Base-by-base conservation (phyloP, 2,113 vertebrate genomes). In the Vimba vimba region DNA sequence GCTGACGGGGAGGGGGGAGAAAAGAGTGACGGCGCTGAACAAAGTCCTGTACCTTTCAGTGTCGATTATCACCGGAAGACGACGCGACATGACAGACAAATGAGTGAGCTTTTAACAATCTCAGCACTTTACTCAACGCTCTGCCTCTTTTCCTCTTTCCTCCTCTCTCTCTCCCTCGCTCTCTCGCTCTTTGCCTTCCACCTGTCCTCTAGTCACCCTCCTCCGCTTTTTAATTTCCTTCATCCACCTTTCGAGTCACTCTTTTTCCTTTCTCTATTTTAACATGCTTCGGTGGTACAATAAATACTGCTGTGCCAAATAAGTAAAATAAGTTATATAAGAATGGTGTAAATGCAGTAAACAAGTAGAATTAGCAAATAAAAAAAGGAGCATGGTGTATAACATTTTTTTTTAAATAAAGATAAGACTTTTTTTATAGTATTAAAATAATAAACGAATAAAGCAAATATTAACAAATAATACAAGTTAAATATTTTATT, bases 21-120 rank as follows among this genome's bases (percentile, higher is more conserved):
- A 36, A 45, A 85, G 55, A 83, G 57, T 75, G 55, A 83, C 6
- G 12, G 43, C 85, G 64, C 85, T 92, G 88, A 89, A 90, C 87
- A 92, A 89, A 89, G 89, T 86, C 90, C 90, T 93, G 90, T 91
- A 93, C 89, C 89, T 93, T 93, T 94, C 93, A 92, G 91, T 87
- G 90, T 92, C 89, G 90, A 89, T 95, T 93, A 94, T 93, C 89
- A 91, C 91, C 89, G 91, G 91, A 87, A 91, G 91, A 88, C 69
- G 85, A 10, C 79, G 66, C 87, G 82, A 93, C 92, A 91, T 93
- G 92, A 94, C 92, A 94, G 92, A 93, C 92, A 92, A 92, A 91
- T 91, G 90, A 93, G 89, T 83, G 87, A 43, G 87, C 92, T 94
- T 94, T 95, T 92, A 93, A 91, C 90, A 91, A 87, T 90, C 91